Conservation (phyloP, 2,888 invertebrate species). For the Drosophila bunnanda region DNA sequence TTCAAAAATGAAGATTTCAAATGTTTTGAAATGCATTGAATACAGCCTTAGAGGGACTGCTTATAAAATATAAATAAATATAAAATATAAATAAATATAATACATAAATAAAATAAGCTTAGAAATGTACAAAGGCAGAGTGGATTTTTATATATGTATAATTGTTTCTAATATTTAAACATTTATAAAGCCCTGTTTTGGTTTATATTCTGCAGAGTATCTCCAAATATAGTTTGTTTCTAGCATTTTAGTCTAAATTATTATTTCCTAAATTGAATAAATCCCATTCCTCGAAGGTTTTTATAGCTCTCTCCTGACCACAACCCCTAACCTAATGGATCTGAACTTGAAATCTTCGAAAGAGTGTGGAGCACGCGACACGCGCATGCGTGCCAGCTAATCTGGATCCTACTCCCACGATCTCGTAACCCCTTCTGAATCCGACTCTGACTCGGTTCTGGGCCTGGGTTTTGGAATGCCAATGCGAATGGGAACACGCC, state of each 20-base stretch:
- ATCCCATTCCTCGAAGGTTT: not conserved
- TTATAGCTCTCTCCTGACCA: not conserved
- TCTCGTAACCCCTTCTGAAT: constrained; percentile 26
- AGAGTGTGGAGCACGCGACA: constrained; percentile 24
- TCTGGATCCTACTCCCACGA: constrained; percentile 21
- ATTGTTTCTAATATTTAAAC: not conserved
- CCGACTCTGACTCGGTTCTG: not conserved
- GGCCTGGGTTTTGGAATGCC: not conserved
- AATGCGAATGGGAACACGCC: constrained; percentile 24
- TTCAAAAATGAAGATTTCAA: constrained; percentile 1
- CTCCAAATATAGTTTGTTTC: no score
- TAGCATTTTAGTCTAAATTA: no score
- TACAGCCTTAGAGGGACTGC: not conserved
- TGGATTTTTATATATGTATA: not conserved
- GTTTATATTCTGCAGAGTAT: not conserved
- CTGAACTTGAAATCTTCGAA: constrained; percentile 22
- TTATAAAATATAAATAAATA: not conserved
- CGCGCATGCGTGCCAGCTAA: constrained; percentile 24
- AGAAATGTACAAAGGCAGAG: not conserved
- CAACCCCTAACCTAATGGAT: constrained; percentile 13
- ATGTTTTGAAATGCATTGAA: not conserved
- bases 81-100: no score
- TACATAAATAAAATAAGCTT: not conserved
- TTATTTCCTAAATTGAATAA: not conserved
- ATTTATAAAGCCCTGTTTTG: not conserved